Percentiles rank a stretch among this genome's conserved stretches.
Conservation (phyloP, 2,888 invertebrate species). For the Hofmannophila pseudospretella region DNA sequence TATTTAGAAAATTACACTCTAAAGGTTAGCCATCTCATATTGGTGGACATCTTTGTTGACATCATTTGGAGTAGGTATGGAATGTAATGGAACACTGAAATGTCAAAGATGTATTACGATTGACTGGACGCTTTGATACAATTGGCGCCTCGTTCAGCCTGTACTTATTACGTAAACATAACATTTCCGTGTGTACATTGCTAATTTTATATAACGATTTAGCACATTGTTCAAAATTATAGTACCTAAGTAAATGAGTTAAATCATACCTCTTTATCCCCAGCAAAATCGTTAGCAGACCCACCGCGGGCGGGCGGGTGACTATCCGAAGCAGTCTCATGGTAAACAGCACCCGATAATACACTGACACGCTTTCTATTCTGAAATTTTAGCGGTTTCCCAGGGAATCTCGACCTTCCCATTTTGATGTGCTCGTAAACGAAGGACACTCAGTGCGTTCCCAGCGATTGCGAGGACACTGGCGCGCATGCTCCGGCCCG, state of each 20-base stretch:
- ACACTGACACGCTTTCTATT: conserved; percentile 91
- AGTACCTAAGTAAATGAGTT: conserved; percentile 9
- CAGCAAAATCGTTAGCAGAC: conserved; percentile 65
- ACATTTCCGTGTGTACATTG: conserved; percentile 38
- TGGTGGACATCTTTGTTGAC: conserved; percentile 58
- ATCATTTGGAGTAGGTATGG: conserved; percentile 23
- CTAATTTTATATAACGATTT: conserved; percentile 31
- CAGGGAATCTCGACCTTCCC: conserved; percentile 92
- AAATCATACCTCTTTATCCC: conserved; percentile 67
- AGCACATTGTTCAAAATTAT: conserved; percentile 24
- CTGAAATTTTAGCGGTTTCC: conserved; percentile 91
- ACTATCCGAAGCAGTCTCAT: conserved; percentile 66
- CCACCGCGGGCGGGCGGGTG: conserved; percentile 65
- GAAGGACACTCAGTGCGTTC: conserved; percentile 76
- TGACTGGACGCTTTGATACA: conserved; percentile 16
- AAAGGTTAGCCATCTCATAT: no score
- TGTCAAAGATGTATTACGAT: conserved; percentile 46
- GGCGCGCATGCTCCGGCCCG: conserved; percentile 77
- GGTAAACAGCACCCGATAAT: conserved; percentile 80
- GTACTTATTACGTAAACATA: conserved; percentile 71
- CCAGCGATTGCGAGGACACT: conserved; percentile 68
- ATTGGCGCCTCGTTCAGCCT: conserved; percentile 45
- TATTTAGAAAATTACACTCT: no score
- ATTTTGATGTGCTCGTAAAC: conserved; percentile 80
- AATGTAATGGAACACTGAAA: conserved; percentile 38